Conservation (phyloP, 1,140 invertebrate species). For the Saccostrea echinata region DNA sequence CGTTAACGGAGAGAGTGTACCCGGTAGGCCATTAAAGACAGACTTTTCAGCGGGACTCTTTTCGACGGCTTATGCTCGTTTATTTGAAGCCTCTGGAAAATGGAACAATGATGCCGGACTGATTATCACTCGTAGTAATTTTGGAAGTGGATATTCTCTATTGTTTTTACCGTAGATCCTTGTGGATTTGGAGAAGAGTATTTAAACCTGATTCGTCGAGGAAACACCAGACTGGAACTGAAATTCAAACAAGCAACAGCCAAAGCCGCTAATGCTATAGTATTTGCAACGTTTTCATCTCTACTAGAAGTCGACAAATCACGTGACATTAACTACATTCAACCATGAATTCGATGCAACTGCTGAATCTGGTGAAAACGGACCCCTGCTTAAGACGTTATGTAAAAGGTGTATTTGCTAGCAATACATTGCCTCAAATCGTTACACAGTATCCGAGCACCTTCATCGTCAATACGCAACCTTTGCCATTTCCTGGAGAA, state of each 20-base stretch:
- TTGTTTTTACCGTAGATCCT: conserved; percentile 32
- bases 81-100: conserved; percentile 47
- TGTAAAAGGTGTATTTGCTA: neutral
- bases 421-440: conserved; percentile 15
- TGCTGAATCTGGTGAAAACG: neutral
- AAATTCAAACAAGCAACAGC: conserved; percentile 18
- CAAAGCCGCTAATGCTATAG: neutral
- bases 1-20: conserved; percentile 24
- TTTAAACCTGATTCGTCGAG: conserved; percentile 34
- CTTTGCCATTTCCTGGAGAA: neutral
- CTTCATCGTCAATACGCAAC: conserved; percentile 46
- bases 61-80: conserved; percentile 15
- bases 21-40: neutral
- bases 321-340: conserved; percentile 40
- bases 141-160: conserved; percentile 35
- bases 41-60: conserved; percentile 25
- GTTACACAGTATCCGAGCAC: neutral
- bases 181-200: conserved; percentile 39
- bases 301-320: conserved; percentile 37
- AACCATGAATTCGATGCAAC: neutral
- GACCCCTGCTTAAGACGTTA: neutral
- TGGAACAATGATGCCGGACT: conserved; percentile 50
- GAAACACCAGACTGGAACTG: conserved; percentile 44
- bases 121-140: neutral
- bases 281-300: conserved; percentile 24